Conservation (phyloP, 1,140 invertebrate genomes). For the Drosophila sucinea region DNA sequence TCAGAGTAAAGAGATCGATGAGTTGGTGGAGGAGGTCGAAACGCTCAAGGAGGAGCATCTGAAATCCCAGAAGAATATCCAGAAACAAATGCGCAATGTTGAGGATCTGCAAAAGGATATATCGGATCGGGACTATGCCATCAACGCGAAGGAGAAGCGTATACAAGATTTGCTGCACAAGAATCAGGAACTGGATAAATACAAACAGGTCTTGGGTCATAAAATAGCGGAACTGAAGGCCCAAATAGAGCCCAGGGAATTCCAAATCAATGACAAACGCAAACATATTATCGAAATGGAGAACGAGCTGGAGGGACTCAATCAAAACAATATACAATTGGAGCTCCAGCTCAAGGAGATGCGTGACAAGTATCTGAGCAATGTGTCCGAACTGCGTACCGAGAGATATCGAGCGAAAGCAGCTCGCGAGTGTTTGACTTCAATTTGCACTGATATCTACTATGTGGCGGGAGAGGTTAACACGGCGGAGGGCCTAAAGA, state of each 20-base stretch:
- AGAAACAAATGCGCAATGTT: slow-evolving; percentile 89
- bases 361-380: slow-evolving; percentile 89
- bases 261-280: slow-evolving; percentile 91
- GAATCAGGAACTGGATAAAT: slow-evolving; percentile 95
- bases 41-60: slow-evolving; percentile 86
- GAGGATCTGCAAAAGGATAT: slow-evolving; percentile 90
- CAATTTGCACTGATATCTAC: slow-evolving; percentile 91
- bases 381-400: slow-evolving; percentile 87
- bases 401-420: slow-evolving; percentile 87
- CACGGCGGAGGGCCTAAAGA: slow-evolving; percentile 90
- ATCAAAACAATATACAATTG: slow-evolving; percentile 86
- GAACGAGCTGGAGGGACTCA: slow-evolving; percentile 86
- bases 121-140: slow-evolving; percentile 90
- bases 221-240: slow-evolving; percentile 93
- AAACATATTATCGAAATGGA: slow-evolving; percentile 91
- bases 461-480: slow-evolving; percentile 90
- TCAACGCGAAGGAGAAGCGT: slow-evolving; percentile 92
- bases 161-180: slow-evolving; percentile 92
- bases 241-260: slow-evolving; percentile 92
- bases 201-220: slow-evolving; percentile 94
- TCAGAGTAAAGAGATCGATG: slow-evolving; percentile 89
- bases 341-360: slow-evolving; percentile 89
- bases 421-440: slow-evolving; percentile 88
- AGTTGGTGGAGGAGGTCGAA: slow-evolving; percentile 84
- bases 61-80: slow-evolving; percentile 88